Evolutionary conservation across 2,888 invertebrate genomes (phyloP).

Genomic region (Frankliniella intonsa): DNA sequence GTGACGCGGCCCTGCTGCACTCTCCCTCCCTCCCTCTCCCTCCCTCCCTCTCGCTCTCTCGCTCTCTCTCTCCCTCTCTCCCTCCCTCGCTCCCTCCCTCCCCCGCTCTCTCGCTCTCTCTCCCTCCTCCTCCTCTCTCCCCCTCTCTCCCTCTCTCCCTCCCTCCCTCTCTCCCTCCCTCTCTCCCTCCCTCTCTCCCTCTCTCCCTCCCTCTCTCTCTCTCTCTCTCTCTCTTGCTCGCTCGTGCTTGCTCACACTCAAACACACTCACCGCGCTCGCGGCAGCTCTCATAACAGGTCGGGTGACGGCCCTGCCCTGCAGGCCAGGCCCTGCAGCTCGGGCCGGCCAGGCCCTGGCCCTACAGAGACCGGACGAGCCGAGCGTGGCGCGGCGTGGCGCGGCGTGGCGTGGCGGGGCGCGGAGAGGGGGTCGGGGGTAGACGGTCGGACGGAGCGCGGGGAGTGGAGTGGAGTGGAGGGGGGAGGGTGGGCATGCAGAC

Average conservation of each 20-base stretch:
- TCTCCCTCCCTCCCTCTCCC: conserved; percentile 28
- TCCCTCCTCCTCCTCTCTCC: conserved; percentile 8
- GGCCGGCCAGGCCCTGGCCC: too few species aligned
- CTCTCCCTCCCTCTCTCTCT: too few species aligned
- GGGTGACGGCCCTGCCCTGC: neutral
- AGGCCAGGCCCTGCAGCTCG: too few species aligned
- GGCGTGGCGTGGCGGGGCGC: neutral
- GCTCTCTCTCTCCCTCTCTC: conserved; percentile 33
- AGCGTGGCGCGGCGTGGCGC: neutral
- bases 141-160: conserved; percentile 27
- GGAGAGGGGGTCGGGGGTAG: neutral
- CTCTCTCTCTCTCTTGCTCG: conserved; percentile 28
- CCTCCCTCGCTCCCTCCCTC: conserved; percentile 34
- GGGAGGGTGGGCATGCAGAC: neutral
- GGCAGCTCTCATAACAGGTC: neutral
- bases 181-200: too few species aligned
- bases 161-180: conserved; percentile 27
- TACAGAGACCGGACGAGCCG: neutral
- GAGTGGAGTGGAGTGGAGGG: neutral
- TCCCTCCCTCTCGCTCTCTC: conserved; percentile 31
- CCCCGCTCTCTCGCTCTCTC: conserved; percentile 34
- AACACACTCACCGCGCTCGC: neutral
- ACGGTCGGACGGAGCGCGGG: neutral
- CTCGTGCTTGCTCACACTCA: conserved; percentile 25
- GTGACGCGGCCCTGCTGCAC: neutral